These are phyloP conservation scores for Felis catus DNA, from an alignment of 2,113 vertebrate genomes.

Conservation along the genomic window DNA sequence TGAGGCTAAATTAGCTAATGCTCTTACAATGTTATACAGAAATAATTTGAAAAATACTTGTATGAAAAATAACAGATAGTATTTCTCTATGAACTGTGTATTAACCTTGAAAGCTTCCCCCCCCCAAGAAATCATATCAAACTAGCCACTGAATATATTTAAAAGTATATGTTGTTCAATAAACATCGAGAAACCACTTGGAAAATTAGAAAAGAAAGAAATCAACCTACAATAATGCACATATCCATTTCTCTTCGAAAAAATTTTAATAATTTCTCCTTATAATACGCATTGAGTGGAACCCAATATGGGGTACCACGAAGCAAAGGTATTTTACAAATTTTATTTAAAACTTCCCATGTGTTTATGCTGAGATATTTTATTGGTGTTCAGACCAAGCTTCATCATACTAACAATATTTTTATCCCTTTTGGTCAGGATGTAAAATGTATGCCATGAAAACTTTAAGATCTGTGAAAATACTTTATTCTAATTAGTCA, in stretches of 20 bases:
- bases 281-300: not conserved
- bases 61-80: not conserved
- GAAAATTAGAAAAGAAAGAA: slow-evolving; percentile 22
- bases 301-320: not conserved
- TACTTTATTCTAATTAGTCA: slow-evolving; percentile 27
- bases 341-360: slow-evolving; percentile 36
- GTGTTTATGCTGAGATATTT: not conserved
- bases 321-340: slow-evolving; percentile 15
- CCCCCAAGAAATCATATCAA: not conserved
- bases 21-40: not conserved
- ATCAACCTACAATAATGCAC: not conserved
- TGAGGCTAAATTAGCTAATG: slow-evolving; percentile 27
- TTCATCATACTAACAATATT: not conserved
- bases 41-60: slow-evolving; percentile 62
- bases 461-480: slow-evolving; percentile 56
- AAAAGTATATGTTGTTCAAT: slow-evolving; percentile 41
- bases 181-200: slow-evolving; percentile 51
- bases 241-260: not conserved
- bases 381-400: not conserved
- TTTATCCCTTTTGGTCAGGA: not conserved
- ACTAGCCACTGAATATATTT: not conserved
- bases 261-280: slow-evolving; percentile 26
- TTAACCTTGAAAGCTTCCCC: slow-evolving; percentile 25
- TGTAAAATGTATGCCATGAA: slow-evolving; percentile 34
- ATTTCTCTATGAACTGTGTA: slow-evolving; percentile 24